Evolutionary conservation across 2,888 invertebrate genomes (phyloP).

Genomic region (Ceraclea dissimilis): DNA sequence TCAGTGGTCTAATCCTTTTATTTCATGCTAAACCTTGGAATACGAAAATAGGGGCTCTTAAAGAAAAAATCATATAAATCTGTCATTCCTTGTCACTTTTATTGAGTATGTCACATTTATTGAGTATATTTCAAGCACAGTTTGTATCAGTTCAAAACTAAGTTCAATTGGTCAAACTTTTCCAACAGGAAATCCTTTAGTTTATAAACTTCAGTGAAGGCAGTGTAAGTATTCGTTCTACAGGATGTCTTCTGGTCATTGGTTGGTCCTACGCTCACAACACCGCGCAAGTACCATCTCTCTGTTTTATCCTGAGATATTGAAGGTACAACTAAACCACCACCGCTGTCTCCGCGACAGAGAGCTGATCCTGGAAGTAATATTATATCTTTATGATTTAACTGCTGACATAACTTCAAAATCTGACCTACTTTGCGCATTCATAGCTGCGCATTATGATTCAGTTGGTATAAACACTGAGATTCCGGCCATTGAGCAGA

Average conservation of each 20-base stretch:
- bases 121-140: too few species aligned
- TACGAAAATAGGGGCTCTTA: too few species aligned
- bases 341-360: constrained; percentile 9
- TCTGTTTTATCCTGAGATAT: background rate
- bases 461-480: too few species aligned
- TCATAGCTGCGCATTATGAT: too few species aligned
- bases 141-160: background rate
- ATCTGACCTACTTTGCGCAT: background rate
- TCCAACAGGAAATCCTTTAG: constrained; percentile 2
- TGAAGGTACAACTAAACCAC: constrained; percentile 1
- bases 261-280: constrained; percentile 8
- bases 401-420: background rate
- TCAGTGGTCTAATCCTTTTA: too few species aligned
- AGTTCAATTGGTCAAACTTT: background rate
- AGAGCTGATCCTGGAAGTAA: constrained; percentile 1
- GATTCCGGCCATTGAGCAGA: too few species aligned
- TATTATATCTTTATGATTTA: background rate
- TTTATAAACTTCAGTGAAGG: constrained; percentile 8
- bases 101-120: too few species aligned
- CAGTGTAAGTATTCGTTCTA: constrained; percentile 3
- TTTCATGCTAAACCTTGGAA: too few species aligned
- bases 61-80: too few species aligned
- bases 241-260: background rate
- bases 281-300: constrained; percentile 12
- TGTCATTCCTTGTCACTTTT: too few species aligned